Evolutionary conservation across 2,113 vertebrate species (phyloP).

Genomic region (Siniperca chuatsi): DNA sequence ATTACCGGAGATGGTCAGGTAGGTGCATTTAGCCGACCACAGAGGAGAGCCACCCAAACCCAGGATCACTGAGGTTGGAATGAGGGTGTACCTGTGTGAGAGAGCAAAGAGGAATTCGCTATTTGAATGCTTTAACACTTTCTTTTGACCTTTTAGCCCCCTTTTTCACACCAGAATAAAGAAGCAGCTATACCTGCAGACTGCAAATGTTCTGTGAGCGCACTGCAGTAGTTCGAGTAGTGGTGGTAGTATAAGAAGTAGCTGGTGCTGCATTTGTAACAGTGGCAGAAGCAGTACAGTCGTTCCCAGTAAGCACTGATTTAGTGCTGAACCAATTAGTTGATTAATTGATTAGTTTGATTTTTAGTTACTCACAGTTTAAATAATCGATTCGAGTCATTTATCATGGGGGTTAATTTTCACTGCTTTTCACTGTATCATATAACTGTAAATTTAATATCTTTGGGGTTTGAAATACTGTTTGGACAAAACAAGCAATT

Average conservation of each 20-base stretch:
- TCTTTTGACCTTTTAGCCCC: no score
- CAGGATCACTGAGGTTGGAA: constrained; percentile 92
- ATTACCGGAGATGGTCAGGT: constrained; percentile 90
- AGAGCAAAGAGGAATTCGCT: not conserved
- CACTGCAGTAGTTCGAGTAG: not conserved
- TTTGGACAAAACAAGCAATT: no score
- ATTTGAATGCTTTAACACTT: not conserved
- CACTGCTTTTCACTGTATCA: no score
- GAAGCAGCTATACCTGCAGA: not conserved
- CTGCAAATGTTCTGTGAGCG: no score
- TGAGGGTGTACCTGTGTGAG: constrained; percentile 90
- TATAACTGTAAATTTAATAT: no score
- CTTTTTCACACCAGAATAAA: not conserved
- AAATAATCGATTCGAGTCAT: not conserved
- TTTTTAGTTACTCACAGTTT: not conserved
- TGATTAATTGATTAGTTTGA: no score
- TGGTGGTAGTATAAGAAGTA: not conserved
- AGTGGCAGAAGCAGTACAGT: not conserved
- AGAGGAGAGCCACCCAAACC: constrained; percentile 93
- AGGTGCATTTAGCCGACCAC: constrained; percentile 95
- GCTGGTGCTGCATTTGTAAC: not conserved
- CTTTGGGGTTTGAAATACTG: no score
- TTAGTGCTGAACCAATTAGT: no score
- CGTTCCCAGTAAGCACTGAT: not conserved
- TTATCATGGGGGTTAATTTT: no score